Percentiles rank a stretch among this genome's conserved stretches.
Conservation (phyloP, 2,888 invertebrate genomes). For the Neocrepidodera transversa region DNA sequence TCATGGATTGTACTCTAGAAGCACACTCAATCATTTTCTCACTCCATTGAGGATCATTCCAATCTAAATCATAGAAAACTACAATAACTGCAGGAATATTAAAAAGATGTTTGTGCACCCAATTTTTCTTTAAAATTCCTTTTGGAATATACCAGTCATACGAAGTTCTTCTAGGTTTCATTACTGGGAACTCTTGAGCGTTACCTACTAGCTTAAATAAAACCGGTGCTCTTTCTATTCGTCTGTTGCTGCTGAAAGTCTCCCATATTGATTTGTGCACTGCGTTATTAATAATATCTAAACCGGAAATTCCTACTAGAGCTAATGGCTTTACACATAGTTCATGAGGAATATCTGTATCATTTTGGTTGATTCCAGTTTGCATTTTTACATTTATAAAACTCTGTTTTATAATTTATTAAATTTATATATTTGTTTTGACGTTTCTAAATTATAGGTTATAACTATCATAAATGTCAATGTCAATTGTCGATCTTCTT, state of each 20-base stretch:
- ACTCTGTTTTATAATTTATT: too few relatives aligned
- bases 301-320: constrained; percentile 85
- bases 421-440: too few relatives aligned
- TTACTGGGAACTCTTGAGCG: constrained; percentile 86
- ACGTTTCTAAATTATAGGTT: too few relatives aligned
- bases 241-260: constrained; percentile 82
- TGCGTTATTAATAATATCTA: constrained; percentile 84
- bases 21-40: constrained; percentile 95
- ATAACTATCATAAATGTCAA: too few relatives aligned
- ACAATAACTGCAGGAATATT: constrained; percentile 92
- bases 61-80: constrained; percentile 95
- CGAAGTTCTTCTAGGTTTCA: constrained; percentile 85
- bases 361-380: constrained; percentile 40
- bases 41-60: constrained; percentile 94
- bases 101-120: constrained; percentile 93
- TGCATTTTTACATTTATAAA: constrained; percentile 35
- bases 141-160: constrained; percentile 96
- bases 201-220: constrained; percentile 82
- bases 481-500: too few relatives aligned
- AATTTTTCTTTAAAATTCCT: constrained; percentile 92
- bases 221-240: constrained; percentile 82
- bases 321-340: constrained; percentile 84
- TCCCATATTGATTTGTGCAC: constrained; percentile 94
- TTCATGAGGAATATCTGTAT: constrained; percentile 76
- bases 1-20: constrained; percentile 82